phyloP scores from a whole-genome alignment of 1,140 invertebrate species.

The Diachasma alloeum region DNA sequence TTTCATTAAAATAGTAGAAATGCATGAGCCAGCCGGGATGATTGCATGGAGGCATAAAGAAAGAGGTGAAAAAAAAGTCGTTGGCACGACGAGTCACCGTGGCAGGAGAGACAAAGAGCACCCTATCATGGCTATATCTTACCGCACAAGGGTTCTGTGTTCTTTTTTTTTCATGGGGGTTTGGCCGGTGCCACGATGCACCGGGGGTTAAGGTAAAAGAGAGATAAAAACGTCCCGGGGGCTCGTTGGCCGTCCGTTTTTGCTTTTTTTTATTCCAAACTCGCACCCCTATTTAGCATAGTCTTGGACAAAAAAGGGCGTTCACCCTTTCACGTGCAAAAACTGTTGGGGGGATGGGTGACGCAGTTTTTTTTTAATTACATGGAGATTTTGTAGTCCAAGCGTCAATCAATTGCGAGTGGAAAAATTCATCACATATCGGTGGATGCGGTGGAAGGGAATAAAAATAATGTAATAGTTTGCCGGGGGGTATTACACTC shows the following conservation, averaged over 20 bases:
- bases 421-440: constrained; percentile 5
- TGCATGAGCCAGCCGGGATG: neutral
- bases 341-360: neutral
- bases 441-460: neutral
- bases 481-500: neutral
- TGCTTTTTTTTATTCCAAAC: constrained; percentile 44
- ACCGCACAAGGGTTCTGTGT: constrained; percentile 38
- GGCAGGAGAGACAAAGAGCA: constrained; percentile 21
- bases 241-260: constrained; percentile 62
- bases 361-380: constrained; percentile 17
- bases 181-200: constrained; percentile 15
- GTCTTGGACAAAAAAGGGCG: constrained; percentile 32
- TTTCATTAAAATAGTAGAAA: neutral
- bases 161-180: constrained; percentile 14
- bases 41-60: neutral
- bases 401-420: neutral
- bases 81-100: constrained; percentile 37
- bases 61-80: constrained; percentile 38
- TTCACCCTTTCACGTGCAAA: constrained; percentile 28
- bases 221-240: constrained; percentile 48
- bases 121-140: constrained; percentile 58
- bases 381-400: constrained; percentile 14
- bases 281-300: constrained; percentile 62
- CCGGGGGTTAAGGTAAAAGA: constrained; percentile 16
- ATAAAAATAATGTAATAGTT: neutral